phyloP scores from a whole-genome alignment of 2,888 invertebrate genomes.

The Stenodera caucasica region DNA sequence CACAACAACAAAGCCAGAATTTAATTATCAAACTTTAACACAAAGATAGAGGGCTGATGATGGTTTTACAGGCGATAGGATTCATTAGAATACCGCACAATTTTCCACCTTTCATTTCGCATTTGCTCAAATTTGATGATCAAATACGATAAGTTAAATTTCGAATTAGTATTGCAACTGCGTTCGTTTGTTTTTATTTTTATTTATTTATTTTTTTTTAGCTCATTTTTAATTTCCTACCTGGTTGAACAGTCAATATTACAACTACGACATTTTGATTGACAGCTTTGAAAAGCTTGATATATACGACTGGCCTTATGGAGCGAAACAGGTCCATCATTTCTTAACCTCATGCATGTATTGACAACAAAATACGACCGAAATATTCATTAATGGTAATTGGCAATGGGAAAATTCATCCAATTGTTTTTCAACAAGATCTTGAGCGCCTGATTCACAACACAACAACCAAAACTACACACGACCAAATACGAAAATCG shows the following conservation, averaged over 20 bases:
- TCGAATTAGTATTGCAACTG: background rate
- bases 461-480: background rate
- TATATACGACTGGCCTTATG: constrained; percentile 44
- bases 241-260: constrained; percentile 44
- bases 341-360: constrained; percentile 44
- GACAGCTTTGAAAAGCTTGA: constrained; percentile 32
- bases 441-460: constrained; percentile 1
- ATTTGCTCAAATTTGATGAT: no score
- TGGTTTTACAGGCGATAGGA: no score
- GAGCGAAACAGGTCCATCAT: constrained; percentile 43
- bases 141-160: background rate
- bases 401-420: constrained; percentile 16
- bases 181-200: no score
- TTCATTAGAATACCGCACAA: no score
- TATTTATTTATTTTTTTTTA: constrained; percentile 32
- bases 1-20: background rate
- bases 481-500: no score
- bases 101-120: no score
- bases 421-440: background rate
- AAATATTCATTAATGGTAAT: constrained; percentile 48
- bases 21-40: no score
- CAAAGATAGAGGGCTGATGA: no score
- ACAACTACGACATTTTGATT: constrained; percentile 46
- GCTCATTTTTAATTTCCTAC: constrained; percentile 47
- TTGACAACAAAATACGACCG: constrained; percentile 44